These are phyloP conservation scores for Eupsittula cactorum DNA, from an alignment of 2,113 vertebrate species.

Conservation along the genomic window DNA sequence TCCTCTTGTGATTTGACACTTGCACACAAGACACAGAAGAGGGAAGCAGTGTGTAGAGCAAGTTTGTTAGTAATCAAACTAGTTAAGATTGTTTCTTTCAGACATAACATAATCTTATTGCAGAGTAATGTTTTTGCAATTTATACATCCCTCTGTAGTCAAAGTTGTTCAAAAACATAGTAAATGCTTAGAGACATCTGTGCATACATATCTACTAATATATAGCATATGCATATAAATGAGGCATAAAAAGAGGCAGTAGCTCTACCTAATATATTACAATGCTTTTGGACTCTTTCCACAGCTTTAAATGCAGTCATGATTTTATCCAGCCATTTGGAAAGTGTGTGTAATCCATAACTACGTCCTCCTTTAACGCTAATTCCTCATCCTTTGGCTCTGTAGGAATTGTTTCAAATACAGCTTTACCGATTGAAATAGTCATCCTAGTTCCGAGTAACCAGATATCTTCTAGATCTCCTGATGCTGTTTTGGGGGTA, in stretches of 20 bases:
- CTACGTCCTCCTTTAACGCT: not conserved
- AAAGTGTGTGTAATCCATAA: conserved; percentile 50
- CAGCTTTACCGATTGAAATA: not conserved
- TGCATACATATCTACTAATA: not conserved
- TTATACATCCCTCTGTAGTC: not conserved
- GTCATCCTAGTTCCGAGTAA: not conserved
- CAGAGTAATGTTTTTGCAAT: not conserved
- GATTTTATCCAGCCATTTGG: conserved; percentile 47
- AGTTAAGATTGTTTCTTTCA: not conserved
- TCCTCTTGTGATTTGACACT: conserved; percentile 29
- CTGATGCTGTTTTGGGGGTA: not conserved
- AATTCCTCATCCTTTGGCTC: conserved; percentile 14
- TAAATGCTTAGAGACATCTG: not conserved
- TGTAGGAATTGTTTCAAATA: not conserved
- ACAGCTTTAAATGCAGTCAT: conserved; percentile 30
- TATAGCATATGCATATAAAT: not conserved
- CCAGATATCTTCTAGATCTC: not conserved
- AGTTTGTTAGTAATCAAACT: conserved; percentile 43
- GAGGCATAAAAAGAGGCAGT: conserved; percentile 4
- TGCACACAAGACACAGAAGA: conserved; percentile 48
- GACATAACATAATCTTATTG: not conserved
- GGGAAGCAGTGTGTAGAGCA: conserved; percentile 21
- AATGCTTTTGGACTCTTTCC: conserved; percentile 35
- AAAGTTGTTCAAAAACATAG: not conserved
- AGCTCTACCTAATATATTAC: conserved; percentile 21